Evolutionary conservation across 2,113 vertebrate genomes (phyloP).

Genomic region (Leucosticte australis): DNA sequence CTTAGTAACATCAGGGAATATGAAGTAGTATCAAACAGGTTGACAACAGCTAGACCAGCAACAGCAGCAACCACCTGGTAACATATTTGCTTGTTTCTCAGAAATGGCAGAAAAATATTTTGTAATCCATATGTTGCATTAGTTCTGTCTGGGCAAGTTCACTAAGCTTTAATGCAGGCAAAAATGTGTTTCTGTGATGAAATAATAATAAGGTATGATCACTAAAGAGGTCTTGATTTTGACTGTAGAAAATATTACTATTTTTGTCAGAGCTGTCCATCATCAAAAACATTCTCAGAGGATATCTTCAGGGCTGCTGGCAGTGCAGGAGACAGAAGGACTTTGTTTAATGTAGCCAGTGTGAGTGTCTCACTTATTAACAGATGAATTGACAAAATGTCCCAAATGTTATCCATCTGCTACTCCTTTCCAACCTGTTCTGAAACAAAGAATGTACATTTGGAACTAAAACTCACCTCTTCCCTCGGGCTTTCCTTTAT

Average conservation of each 20-base stretch:
- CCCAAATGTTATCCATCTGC: slow-evolving; percentile 56
- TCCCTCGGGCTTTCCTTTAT: background rate
- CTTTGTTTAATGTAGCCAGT: background rate
- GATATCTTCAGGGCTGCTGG: slow-evolving; percentile 1
- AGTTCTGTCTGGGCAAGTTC: slow-evolving; percentile 5
- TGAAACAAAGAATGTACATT: background rate
- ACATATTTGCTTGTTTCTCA: slow-evolving; percentile 14
- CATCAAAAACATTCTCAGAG: background rate
- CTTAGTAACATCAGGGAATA: background rate
- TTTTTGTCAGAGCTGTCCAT: background rate
- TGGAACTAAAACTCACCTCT: background rate
- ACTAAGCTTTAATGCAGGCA: background rate
- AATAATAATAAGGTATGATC: background rate
- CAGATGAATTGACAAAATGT: slow-evolving; percentile 57
- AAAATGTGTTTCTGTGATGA: background rate
- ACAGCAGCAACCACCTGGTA: background rate
- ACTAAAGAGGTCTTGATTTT: background rate
- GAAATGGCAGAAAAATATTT: slow-evolving; percentile 7
- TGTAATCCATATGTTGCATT: background rate
- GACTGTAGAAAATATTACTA: background rate
- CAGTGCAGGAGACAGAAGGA: slow-evolving; percentile 21
- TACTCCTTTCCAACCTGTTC: slow-evolving; percentile 23
- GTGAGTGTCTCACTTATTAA: slow-evolving; percentile 27
- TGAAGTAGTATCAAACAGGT: background rate
- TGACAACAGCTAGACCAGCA: background rate